A percentile compares a stretch with the other conserved stretches of the same genome.
Conservation (phyloP, 2,113 vertebrate species). For the Setophaga petechia region DNA sequence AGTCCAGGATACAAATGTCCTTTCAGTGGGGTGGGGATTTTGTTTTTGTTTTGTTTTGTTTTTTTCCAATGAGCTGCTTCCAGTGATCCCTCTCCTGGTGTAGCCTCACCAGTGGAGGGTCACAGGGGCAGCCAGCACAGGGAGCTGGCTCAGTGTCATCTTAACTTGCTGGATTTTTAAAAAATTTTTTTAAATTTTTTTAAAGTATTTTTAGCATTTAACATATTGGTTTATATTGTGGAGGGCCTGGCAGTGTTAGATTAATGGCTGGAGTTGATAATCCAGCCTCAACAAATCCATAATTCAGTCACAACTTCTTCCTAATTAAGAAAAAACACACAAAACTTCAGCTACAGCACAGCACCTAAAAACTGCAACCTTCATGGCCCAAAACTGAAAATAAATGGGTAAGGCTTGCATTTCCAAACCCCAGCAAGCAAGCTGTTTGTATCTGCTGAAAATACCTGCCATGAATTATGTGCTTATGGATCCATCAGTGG, state of each 20-base stretch:
- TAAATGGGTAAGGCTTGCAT: not conserved
- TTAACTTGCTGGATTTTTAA: not conserved
- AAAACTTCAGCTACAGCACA: not conserved
- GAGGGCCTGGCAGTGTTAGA: not conserved
- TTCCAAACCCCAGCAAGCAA: not conserved
- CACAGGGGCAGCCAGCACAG: not conserved
- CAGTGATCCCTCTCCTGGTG: not conserved
- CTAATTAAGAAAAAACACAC: not conserved
- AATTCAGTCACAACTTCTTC: not conserved
- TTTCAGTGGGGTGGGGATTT: rapidly evolving
- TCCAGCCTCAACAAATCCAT: not conserved
- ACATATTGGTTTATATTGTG: not conserved
- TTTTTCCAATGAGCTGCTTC: rapidly evolving
- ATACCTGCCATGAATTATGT: not conserved
- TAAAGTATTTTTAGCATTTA: not conserved
- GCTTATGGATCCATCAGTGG: rapidly evolving
- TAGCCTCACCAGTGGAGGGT: not conserved
- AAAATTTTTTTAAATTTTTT: not conserved
- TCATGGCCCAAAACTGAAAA: not conserved
- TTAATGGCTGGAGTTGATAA: not conserved
- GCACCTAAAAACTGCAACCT: not conserved
- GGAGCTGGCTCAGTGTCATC: not conserved
- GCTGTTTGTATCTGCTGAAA: not conserved
- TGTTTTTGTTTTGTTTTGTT: rapidly evolving
- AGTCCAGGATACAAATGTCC: not conserved